Evolutionary conservation across 64 coral and sea anemone genomes (phyloP).

Genomic region (Dendronephthya gigantea): DNA sequence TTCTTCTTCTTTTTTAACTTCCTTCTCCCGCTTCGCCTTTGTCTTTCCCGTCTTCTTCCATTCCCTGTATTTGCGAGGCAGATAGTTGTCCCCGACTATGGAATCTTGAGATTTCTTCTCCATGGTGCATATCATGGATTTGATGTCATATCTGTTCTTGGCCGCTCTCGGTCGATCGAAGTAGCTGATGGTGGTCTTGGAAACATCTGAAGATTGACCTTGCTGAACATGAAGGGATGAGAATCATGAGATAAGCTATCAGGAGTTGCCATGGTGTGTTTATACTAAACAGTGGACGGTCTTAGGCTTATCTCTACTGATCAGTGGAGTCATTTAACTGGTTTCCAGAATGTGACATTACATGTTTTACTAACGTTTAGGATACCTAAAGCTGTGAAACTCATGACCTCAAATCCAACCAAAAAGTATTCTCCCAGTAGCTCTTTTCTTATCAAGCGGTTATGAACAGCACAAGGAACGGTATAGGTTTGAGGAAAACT

Average conservation of each 20-base stretch:
- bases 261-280: background rate
- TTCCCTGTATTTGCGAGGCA: background rate
- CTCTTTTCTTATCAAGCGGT: no score
- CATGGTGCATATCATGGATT: background rate
- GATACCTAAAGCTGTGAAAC: no score
- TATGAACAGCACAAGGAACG: no score
- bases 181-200: background rate
- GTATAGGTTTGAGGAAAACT: no score
- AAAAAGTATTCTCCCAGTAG: no score
- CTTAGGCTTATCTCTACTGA: no score
- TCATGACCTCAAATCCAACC: no score
- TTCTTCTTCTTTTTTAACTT: background rate
- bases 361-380: no score
- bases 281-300: no score
- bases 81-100: background rate
- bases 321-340: no score
- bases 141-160: background rate
- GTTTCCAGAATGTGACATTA: no score
- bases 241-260: no score
- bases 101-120: constrained; percentile 14
- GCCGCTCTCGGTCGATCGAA: background rate
- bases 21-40: background rate
- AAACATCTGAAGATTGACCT: background rate
- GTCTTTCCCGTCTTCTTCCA: background rate
- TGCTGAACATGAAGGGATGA: background rate